These are phyloP conservation scores for Ageneiosus marmoratus DNA, from an alignment of 2,113 vertebrate genomes.

Conservation along the genomic window DNA sequence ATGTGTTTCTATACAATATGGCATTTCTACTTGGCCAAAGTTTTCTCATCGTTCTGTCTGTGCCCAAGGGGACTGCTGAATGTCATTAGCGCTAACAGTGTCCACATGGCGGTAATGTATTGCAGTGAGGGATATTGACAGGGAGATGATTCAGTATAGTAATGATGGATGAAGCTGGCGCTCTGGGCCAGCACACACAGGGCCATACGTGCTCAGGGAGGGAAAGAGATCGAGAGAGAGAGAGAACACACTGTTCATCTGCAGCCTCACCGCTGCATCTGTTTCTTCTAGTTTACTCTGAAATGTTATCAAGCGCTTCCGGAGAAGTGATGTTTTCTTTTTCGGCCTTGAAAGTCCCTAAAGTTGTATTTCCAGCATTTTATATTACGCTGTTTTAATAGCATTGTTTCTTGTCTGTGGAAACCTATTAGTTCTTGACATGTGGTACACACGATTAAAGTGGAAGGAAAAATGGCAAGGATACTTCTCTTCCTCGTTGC, in stretches of 20 bases:
- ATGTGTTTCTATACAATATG: conserved; percentile 15
- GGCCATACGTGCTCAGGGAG: conserved; percentile 45
- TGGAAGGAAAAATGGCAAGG: conserved; percentile 11
- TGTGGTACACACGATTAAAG: conserved; percentile 16
- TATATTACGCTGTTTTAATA: conserved; percentile 28
- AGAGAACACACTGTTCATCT: conserved; percentile 47
- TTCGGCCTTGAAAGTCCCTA: conserved; percentile 19
- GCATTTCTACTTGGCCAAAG: conserved; percentile 13
- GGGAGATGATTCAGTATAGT: conserved; percentile 71
- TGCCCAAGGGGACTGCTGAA: conserved; percentile 74
- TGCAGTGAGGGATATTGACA: conserved; percentile 73
- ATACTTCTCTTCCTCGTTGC: conserved; percentile 14
- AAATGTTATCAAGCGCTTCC: conserved; percentile 11
- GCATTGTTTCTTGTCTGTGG: conserved; percentile 17
- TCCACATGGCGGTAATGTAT: conserved; percentile 76
- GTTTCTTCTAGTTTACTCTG: conserved; percentile 15
- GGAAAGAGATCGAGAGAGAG: conserved; percentile 61
- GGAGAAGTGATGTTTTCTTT: neutral
- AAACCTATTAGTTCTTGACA: conserved; percentile 8
- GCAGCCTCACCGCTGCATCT: conserved; percentile 15
- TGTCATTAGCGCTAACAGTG: conserved; percentile 76
- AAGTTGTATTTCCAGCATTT: conserved; percentile 26
- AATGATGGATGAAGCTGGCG: conserved; percentile 74
- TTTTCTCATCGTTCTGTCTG: conserved; percentile 54
- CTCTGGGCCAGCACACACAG: conserved; percentile 53